Evolutionary conservation across 2,888 invertebrate species (phyloP).

Genomic region (Phrixothrix hirtus): DNA sequence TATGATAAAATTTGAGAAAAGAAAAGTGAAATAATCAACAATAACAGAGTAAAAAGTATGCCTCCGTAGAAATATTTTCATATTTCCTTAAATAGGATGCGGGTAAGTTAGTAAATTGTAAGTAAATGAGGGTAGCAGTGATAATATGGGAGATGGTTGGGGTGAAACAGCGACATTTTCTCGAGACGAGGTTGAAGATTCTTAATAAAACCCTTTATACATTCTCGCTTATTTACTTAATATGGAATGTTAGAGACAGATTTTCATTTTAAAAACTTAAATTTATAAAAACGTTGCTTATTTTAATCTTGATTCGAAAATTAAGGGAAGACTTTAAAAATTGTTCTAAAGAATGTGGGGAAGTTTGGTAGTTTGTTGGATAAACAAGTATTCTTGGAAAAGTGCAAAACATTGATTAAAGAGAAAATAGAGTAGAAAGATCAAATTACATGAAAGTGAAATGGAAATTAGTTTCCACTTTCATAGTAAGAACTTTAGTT

Average conservation of each 20-base stretch:
- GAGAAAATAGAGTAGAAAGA: conserved; percentile 4
- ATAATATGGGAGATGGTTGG: conserved; percentile 28
- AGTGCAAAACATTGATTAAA: background rate
- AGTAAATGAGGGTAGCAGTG: conserved; percentile 34
- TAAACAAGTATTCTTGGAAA: background rate
- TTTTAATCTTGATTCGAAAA: conserved; percentile 10
- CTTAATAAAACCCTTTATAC: conserved; percentile 38
- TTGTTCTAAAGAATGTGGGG: too few relatives aligned
- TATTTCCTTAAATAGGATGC: conserved; percentile 33
- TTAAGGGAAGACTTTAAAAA: conserved; percentile 9
- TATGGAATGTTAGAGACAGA: conserved; percentile 16
- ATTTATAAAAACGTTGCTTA: too few relatives aligned
- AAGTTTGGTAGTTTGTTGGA: background rate
- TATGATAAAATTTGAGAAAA: too few relatives aligned
- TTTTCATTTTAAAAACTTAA: conserved; percentile 18
- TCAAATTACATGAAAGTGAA: background rate
- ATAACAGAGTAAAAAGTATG: conserved; percentile 16
- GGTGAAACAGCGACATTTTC: conserved; percentile 24
- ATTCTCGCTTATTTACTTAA: conserved; percentile 33
- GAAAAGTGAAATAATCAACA: conserved; percentile 18
- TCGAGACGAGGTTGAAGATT: conserved; percentile 29
- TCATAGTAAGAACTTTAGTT: conserved; percentile 2
- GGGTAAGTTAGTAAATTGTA: conserved; percentile 34
- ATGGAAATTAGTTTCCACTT: conserved; percentile 14
- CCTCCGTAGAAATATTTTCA: conserved; percentile 24